Evolutionary conservation across 2,797 vertebrate species (phyloP).

Genomic region (Emydoidea blandingii): DNA sequence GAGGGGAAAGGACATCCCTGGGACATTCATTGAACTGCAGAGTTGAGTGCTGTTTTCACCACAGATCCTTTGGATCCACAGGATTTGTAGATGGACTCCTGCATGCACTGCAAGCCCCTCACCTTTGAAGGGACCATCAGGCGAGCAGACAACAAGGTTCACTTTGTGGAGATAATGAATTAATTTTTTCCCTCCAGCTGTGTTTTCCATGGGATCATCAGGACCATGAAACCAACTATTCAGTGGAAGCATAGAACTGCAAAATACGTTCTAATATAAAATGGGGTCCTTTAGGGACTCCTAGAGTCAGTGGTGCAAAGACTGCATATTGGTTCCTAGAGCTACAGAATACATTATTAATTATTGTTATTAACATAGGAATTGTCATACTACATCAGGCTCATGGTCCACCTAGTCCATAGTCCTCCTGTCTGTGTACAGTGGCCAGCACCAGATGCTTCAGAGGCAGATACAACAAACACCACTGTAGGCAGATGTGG

Average conservation of each 20-base stretch:
- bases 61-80: neutral
- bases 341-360: neutral
- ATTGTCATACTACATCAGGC: neutral
- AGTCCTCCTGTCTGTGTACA: neutral
- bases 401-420: neutral
- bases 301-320: neutral
- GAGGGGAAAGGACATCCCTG: neutral
- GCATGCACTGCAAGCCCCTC: neutral
- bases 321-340: neutral
- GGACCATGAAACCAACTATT: neutral
- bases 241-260: slow-evolving; percentile 2
- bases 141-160: slow-evolving; percentile 1
- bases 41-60: neutral
- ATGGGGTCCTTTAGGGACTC: neutral
- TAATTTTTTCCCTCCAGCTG: neutral
- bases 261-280: neutral
- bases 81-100: neutral
- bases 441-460: neutral
- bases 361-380: neutral
- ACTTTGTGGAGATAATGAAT: neutral
- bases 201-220: slow-evolving; percentile 10
- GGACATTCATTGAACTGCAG: neutral
- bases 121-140: slow-evolving; percentile 14
- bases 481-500: neutral
- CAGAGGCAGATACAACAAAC: neutral